A percentile compares a stretch with the other conserved stretches of the same genome.
Evolutionary conservation across 1,140 invertebrate species (phyloP).

Genomic region (Nasonia giraulti): DNA sequence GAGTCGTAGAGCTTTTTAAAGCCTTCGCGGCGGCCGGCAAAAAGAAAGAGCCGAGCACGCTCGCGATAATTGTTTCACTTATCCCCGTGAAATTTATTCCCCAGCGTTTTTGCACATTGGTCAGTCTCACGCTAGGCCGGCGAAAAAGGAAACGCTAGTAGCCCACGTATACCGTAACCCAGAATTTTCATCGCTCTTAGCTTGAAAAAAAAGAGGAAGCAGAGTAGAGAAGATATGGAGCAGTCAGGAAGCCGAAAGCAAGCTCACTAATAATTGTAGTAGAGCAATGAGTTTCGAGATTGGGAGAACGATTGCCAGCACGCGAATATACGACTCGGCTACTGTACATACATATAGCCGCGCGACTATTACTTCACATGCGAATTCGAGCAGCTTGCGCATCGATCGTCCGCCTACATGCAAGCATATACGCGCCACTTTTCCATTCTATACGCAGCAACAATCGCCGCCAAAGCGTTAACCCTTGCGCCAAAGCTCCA

Average conservation of each 20-base stretch:
- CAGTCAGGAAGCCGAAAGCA: not conserved
- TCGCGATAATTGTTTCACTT: too few relatives aligned
- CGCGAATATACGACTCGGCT: not conserved
- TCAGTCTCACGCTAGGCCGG: too few relatives aligned
- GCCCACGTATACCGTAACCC: too few relatives aligned
- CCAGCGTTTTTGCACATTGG: too few relatives aligned
- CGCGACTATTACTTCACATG: slow-evolving; percentile 7
- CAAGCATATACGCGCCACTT: not conserved
- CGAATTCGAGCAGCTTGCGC: not conserved
- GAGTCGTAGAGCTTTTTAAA: too few relatives aligned
- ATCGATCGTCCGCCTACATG: slow-evolving; percentile 17
- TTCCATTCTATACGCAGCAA: not conserved
- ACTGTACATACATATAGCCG: not conserved
- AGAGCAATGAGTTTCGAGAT: slow-evolving; percentile 19
- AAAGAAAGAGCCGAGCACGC: too few relatives aligned
- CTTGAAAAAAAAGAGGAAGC: not conserved
- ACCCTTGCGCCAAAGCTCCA: not conserved
- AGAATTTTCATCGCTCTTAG: not conserved
- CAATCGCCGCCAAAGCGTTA: slow-evolving; percentile 4
- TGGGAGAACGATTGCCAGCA: not conserved
- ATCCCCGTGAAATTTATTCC: too few relatives aligned
- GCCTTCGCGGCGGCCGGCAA: too few relatives aligned
- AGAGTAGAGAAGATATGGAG: not conserved
- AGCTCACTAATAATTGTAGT: slow-evolving; percentile 29
- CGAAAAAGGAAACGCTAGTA: not conserved